phyloP scores from a whole-genome alignment of 2,797 vertebrate genomes.

The Enteromius unitaeniatus region DNA sequence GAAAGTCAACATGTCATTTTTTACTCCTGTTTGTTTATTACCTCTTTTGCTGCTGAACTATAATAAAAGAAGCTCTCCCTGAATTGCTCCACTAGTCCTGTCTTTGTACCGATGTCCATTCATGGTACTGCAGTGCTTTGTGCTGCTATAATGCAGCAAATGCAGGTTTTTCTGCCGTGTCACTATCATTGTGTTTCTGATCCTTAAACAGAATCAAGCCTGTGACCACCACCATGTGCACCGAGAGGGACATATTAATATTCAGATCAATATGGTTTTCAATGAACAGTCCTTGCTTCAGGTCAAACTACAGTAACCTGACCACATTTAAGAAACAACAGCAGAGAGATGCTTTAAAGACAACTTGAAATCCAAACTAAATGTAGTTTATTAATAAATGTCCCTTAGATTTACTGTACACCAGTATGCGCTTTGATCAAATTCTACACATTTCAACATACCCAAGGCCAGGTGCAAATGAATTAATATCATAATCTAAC shows the following conservation, averaged over 20 bases:
- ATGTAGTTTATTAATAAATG: background rate
- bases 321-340: background rate
- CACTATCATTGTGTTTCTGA: background rate
- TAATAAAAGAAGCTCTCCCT: background rate
- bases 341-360: background rate
- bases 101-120: conserved; percentile 24
- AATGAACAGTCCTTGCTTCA: background rate
- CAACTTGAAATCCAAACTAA: background rate
- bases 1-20: conserved; percentile 4
- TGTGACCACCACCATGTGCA: background rate
- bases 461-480: background rate
- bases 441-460: background rate
- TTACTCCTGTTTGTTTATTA: background rate
- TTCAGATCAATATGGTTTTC: conserved; percentile 16
- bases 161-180: conserved; percentile 4
- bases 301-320: background rate
- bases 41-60: background rate
- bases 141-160: background rate
- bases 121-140: background rate
- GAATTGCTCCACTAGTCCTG: background rate
- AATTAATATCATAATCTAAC: background rate
- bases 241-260: conserved; percentile 15
- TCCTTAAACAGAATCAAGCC: background rate
- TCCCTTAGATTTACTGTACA: background rate
- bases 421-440: background rate